phyloP scores from a whole-genome alignment of 1,140 invertebrate species.

The Dreissena polymorpha region DNA sequence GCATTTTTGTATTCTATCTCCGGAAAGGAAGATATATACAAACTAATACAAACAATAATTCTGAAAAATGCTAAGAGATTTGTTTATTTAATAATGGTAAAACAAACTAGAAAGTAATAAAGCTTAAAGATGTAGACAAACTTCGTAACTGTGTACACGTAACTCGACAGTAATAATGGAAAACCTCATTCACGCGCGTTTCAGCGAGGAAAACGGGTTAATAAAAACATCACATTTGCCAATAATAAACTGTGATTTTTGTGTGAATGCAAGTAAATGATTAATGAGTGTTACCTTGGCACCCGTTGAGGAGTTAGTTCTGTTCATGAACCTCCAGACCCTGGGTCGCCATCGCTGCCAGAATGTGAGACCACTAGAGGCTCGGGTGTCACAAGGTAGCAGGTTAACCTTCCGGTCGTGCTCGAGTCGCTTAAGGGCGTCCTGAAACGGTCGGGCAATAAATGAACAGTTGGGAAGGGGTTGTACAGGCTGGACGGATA shows the following conservation, averaged over 20 bases:
- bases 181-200: too few relatives aligned
- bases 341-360: slow-evolving; percentile 56
- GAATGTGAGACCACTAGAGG: slow-evolving; percentile 15
- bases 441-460: slow-evolving; percentile 19
- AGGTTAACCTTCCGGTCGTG: slow-evolving; percentile 66
- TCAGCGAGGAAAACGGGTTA: not conserved
- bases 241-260: not conserved
- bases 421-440: slow-evolving; percentile 67
- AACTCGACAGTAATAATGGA: too few relatives aligned
- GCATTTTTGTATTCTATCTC: too few relatives aligned
- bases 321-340: slow-evolving; percentile 67
- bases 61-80: too few relatives aligned
- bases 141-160: too few relatives aligned
- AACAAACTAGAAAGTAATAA: too few relatives aligned
- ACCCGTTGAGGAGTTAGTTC: slow-evolving; percentile 61
- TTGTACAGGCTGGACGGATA: too few relatives aligned
- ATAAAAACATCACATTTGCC: not conserved
- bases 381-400: not conserved
- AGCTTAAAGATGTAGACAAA: too few relatives aligned
- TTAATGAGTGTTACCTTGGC: slow-evolving; percentile 59
- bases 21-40: too few relatives aligned
- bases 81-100: too few relatives aligned
- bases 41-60: too few relatives aligned
- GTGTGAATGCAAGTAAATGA: not conserved
- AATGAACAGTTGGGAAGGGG: too few relatives aligned